Evolutionary conservation across 2,797 vertebrate genomes (phyloP).

Genomic region (Menidia menidia): DNA sequence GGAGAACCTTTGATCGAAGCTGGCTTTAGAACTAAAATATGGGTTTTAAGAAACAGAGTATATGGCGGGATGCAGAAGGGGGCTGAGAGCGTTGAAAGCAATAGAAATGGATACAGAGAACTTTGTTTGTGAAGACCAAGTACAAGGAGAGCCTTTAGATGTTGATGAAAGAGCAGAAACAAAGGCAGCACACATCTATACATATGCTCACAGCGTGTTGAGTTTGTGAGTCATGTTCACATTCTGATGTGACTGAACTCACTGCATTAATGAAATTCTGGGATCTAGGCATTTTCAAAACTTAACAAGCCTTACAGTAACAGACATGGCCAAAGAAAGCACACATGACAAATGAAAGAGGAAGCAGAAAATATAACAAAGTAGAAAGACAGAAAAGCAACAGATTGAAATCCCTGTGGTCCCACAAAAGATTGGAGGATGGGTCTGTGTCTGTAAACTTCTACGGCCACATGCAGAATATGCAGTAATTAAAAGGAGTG

Average conservation of each 20-base stretch:
- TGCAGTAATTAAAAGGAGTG: slow-evolving; percentile 24
- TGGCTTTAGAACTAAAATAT: slow-evolving; percentile 14
- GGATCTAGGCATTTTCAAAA: slow-evolving; percentile 5
- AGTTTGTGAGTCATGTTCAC: slow-evolving; percentile 21
- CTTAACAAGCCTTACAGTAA: slow-evolving; percentile 28
- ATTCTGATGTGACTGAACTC: slow-evolving; percentile 16
- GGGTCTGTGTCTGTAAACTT: background rate
- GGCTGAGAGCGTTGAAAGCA: background rate
- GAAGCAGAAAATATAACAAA: slow-evolving; percentile 2
- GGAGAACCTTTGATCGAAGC: slow-evolving; percentile 13
- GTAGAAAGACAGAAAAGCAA: background rate
- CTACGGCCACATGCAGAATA: slow-evolving; percentile 9
- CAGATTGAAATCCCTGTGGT: background rate
- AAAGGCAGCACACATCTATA: slow-evolving; percentile 30
- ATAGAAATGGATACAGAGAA: slow-evolving; percentile 42
- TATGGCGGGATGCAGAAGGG: slow-evolving; percentile 7
- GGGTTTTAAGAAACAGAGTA: slow-evolving; percentile 23
- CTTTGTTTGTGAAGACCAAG: background rate
- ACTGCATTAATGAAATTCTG: slow-evolving; percentile 31
- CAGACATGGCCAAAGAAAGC: background rate
- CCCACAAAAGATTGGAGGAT: slow-evolving; percentile 18
- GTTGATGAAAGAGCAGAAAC: slow-evolving; percentile 44
- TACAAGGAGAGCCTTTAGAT: slow-evolving; percentile 39
- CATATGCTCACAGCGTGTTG: slow-evolving; percentile 17
- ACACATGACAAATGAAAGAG: background rate